Evolutionary conservation across 1,140 invertebrate species (phyloP).

Genomic region (Zeugodacus cucurbitae): DNA sequence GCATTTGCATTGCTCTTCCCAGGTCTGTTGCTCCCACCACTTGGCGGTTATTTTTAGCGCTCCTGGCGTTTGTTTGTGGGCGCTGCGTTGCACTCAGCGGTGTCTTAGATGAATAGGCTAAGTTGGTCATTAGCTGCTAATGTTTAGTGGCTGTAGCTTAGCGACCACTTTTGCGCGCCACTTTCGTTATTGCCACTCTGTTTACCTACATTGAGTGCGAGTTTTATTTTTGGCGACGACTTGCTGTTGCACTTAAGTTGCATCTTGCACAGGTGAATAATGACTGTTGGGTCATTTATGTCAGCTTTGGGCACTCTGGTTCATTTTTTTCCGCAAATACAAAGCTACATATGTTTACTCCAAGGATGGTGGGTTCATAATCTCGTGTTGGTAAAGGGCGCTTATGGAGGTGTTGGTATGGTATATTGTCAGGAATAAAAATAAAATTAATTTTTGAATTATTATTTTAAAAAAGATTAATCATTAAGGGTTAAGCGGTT

Average conservation of each 20-base stretch:
- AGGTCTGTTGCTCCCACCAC: too few relatives aligned
- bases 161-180: not conserved
- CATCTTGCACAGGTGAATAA: slow-evolving; percentile 38
- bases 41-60: not conserved
- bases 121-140: slow-evolving; percentile 34
- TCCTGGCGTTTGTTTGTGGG: not conserved
- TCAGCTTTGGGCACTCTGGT: not conserved
- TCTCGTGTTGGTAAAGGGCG: not conserved
- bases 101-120: slow-evolving; percentile 30
- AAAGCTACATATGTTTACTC: not conserved
- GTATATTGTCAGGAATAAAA: too few relatives aligned
- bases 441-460: too few relatives aligned
- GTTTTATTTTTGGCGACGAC: not conserved
- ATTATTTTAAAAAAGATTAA: too few relatives aligned
- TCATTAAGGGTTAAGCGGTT: too few relatives aligned
- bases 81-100: slow-evolving; percentile 3
- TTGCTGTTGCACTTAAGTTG: not conserved
- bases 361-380: not conserved
- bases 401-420: not conserved
- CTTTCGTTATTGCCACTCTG: not conserved
- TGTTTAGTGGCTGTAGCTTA: not conserved
- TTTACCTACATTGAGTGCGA: too few relatives aligned
- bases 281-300: slow-evolving; percentile 39
- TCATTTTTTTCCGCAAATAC: not conserved
- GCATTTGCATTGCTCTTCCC: too few relatives aligned